Evolutionary conservation across 2,888 invertebrate species (phyloP), one percentile per base, ranked within the genome.

Genomic region (Harpagoxenus sublaevis): DNA sequence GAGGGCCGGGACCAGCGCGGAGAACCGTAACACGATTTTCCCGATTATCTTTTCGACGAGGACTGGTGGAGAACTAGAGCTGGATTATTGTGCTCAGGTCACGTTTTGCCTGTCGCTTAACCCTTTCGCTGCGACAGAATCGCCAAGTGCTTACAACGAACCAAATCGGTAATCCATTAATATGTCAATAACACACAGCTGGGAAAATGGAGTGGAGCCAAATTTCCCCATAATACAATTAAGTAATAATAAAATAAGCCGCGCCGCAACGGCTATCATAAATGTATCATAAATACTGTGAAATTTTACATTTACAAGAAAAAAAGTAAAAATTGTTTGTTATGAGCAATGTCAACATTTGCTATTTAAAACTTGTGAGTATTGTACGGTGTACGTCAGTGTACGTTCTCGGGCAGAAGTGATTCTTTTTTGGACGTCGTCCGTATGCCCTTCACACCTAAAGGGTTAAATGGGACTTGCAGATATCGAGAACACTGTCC

Each of bases 11-110:
- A 62, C 48, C 23, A 45, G 23, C 31, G 35, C 45, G 35, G 57
- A 48, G 73, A 62, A 39, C 51, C 23, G 39, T 71, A 81, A 81
- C 71, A 60, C 48, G 51, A 81, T 81, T 81, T 79, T 73, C 73
- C 18, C 51, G 79, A 81, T 81, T 81, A 81, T 73, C 79, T 81
- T 81, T 73, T 79, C 60, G 53, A 42, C 79, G 60, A 71, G 48
- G 6, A 35, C 55, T 55, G 23, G 45, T 42, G 15, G 35, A 79
- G 23, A 79, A 70, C 70, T 70, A 35, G 78, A 78, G 79, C 71
- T 48, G 60, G 35, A 79, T 79, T 79, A 60, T 71, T 48, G 48
- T 28, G 60, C 60, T 35, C 42, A n/a, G 42, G 68, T 79, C 79
- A 79, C 79, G 71, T 71, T 71, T 79, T 39, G 4, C 18, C 18